These are phyloP conservation scores for Hapalemur alaotrensis DNA, from an alignment of 2,797 vertebrate genomes.

Conservation along the genomic window DNA sequence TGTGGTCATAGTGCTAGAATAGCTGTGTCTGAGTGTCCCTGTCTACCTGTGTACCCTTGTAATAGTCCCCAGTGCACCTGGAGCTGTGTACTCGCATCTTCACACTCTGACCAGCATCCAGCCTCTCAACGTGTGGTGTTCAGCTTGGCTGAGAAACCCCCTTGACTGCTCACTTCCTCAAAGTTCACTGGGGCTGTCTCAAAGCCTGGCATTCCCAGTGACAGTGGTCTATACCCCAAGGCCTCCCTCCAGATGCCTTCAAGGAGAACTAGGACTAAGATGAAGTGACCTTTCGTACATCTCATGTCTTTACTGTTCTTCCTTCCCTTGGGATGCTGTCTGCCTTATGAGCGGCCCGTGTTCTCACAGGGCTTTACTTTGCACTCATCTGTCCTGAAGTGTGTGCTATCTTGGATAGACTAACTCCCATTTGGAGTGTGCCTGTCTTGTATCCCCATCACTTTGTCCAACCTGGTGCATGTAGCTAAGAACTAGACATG, in stretches of 20 bases:
- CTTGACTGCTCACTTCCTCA: neutral
- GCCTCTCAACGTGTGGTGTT: no score
- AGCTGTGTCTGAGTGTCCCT: no score
- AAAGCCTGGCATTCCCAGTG: neutral
- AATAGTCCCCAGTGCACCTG: no score
- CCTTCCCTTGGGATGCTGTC: neutral
- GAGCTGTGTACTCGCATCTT: neutral
- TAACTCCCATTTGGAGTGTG: neutral
- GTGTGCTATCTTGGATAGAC: neutral
- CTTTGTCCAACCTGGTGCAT: neutral
- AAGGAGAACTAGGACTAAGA: neutral
- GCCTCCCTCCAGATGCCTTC: neutral
- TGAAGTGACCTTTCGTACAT: no score
- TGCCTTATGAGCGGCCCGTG: neutral
- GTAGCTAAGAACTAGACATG: neutral
- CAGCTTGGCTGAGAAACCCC: neutral
- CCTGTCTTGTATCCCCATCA: neutral
- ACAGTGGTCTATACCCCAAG: neutral
- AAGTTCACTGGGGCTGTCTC: neutral
- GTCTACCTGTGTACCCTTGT: neutral
- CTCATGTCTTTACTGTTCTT: accelerated
- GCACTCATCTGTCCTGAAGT: neutral
- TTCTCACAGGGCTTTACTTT: neutral
- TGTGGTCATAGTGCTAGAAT: no score
- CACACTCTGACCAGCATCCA: neutral